Conservation (phyloP, 2,888 invertebrate genomes). For the Himalopsyche japonica region DNA sequence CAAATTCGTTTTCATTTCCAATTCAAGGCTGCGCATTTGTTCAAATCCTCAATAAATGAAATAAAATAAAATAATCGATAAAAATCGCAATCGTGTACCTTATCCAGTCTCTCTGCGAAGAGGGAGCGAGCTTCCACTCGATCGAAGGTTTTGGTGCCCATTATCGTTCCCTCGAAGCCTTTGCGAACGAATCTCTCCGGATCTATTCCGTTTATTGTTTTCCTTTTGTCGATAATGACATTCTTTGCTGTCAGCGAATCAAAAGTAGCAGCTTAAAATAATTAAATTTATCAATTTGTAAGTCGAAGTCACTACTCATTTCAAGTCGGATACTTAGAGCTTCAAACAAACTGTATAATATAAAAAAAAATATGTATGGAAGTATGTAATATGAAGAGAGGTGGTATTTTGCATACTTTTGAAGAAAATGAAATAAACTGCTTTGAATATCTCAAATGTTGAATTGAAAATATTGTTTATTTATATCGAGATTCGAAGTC, state of each 20-base stretch:
- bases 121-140: slow-evolving; percentile 4
- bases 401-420: too few species aligned
- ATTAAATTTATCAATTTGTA: neutral
- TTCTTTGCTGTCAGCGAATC: slow-evolving; percentile 28
- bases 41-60: neutral
- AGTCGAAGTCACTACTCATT: too few species aligned
- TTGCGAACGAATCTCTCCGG: slow-evolving; percentile 25
- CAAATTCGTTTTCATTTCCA: too few species aligned
- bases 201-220: slow-evolving; percentile 32
- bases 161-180: slow-evolving; percentile 18
- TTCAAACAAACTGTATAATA: too few species aligned
- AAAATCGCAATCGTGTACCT: slow-evolving; percentile 10
- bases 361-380: too few species aligned
- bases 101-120: slow-evolving; percentile 21
- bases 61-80: neutral
- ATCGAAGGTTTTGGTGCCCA: slow-evolving; percentile 35
- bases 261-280: slow-evolving; percentile 4
- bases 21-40: neutral
- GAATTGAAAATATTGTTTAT: too few species aligned
- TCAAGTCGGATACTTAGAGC: too few species aligned
- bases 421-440: too few species aligned
- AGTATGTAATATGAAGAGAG: too few species aligned
- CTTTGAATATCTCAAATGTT: too few species aligned
- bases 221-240: slow-evolving; percentile 13
- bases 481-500: too few species aligned